Evolutionary conservation across 2,888 invertebrate species (phyloP).

Genomic region (Drosophila setosimentum): DNA sequence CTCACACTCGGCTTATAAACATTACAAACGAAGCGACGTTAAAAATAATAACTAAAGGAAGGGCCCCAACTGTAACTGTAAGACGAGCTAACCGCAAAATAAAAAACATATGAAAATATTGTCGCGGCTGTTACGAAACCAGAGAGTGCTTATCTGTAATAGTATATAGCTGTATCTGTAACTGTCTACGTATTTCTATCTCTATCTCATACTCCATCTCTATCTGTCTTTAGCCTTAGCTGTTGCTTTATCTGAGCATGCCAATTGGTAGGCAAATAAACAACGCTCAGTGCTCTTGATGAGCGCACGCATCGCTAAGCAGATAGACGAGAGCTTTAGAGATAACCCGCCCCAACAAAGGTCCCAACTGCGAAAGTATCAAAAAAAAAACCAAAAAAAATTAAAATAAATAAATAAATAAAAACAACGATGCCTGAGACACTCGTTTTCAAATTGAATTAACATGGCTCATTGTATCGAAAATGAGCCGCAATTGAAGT

Average conservation of each 20-base stretch:
- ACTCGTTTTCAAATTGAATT: conserved; percentile 59
- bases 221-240: conserved; percentile 30
- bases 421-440: conserved; percentile 3
- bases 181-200: conserved; percentile 19
- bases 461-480: conserved; percentile 47
- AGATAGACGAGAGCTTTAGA: conserved; percentile 25
- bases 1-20: conserved; percentile 4
- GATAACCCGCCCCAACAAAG: conserved; percentile 34
- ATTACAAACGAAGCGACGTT: conserved; percentile 26
- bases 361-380: conserved; percentile 2
- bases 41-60: conserved; percentile 19
- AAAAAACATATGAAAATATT: conserved; percentile 34
- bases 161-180: conserved; percentile 16
- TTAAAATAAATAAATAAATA: neutral
- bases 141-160: conserved; percentile 54
- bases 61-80: conserved; percentile 48
- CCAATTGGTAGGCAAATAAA: conserved; percentile 78
- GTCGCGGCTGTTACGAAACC: conserved; percentile 64
- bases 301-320: conserved; percentile 44
- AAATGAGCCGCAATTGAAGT: conserved; percentile 70
- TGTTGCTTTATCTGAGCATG: conserved; percentile 39
- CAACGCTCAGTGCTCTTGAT: conserved; percentile 38
- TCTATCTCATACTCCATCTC: conserved; percentile 13
- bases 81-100: conserved; percentile 72
- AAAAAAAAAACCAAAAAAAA: neutral